phyloP scores from a whole-genome alignment of 2,797 vertebrate species.

The Oceanodroma leucorhoa region DNA sequence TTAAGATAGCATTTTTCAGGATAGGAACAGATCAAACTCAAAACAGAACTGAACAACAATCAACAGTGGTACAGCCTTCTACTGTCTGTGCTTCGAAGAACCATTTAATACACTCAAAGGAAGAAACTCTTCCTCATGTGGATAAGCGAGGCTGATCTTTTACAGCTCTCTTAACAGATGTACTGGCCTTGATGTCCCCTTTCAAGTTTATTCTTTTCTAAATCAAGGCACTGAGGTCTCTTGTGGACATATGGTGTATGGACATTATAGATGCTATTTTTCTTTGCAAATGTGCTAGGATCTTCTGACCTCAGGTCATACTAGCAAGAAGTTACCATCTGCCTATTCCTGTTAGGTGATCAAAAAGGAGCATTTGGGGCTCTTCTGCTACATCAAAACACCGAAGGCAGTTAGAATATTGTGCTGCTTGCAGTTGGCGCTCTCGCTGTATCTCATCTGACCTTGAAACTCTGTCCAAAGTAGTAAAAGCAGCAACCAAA shows the following conservation, averaged over 20 bases:
- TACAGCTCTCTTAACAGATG: conserved; percentile 29
- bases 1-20: not conserved
- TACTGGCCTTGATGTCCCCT: not conserved
- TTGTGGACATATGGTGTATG: not conserved
- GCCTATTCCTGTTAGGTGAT: conserved; percentile 13
- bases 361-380: not conserved
- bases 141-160: not conserved
- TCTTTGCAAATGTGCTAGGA: not conserved
- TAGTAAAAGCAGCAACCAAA: not conserved
- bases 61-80: not conserved
- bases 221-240: conserved; percentile 18
- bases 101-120: not conserved
- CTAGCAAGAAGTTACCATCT: conserved; percentile 41
- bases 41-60: not conserved
- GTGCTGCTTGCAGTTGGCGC: not conserved
- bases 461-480: conserved; percentile 47
- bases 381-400: not conserved
- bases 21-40: not conserved
- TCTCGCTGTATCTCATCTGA: not conserved
- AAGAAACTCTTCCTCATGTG: not conserved
- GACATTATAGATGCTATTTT: not conserved
- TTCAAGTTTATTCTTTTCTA: conserved; percentile 44
- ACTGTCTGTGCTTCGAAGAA: not conserved
- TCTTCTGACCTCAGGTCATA: conserved; percentile 40
- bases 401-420: not conserved